Evolutionary conservation across 2,113 vertebrate species (phyloP), one percentile per base, ranked within the genome.

Genomic region (Siniperca knerii): DNA sequence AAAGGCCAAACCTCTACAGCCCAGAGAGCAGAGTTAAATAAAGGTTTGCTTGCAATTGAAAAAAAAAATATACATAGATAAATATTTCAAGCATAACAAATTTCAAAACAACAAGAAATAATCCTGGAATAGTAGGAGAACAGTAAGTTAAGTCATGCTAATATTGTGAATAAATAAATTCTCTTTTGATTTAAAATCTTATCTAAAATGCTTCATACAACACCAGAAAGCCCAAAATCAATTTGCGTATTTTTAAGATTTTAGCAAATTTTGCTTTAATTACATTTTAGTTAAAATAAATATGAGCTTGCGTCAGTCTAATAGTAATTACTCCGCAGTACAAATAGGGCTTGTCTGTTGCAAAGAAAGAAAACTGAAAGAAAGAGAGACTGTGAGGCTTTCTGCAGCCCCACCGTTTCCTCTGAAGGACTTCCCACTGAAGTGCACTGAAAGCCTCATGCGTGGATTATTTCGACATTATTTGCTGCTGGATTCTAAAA

Each of bases 1-100:
- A 94, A 92, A 94, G 93, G 91, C 93, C 94, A 95, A 90, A 89
- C 79, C 93, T 90, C 89, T 90, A 72, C 86, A 86, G 90, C 91
- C 90, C 87, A 84, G 88, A 94, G 92, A 93, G 91, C 81, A 87
- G 85, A 93, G 89, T 95, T 92, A 91, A 89, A 93, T 90, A 91
- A 93, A 92, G 84, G 77, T 92, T 93, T 90, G 50, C 85, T 83
- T 72, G 58, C 77, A 88, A 81, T 64, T 81, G 35, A 50, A 78
- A 82, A 71, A 82, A 71, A 71, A 78, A 80, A 69, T 0, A 73
- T 13, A 52, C 46, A 35, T 61, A 1, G 6, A 61, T 46, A 81
- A 80, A 87, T 88, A 84, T 83, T 79, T 77, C 10, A 52, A 57
- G 76, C 58, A 57, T 40, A 42, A 71, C 4, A 70, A 0, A 73